Evolutionary conservation across 2,113 vertebrate species (phyloP).

Genomic region (Tetraodon nigroviridis): DNA sequence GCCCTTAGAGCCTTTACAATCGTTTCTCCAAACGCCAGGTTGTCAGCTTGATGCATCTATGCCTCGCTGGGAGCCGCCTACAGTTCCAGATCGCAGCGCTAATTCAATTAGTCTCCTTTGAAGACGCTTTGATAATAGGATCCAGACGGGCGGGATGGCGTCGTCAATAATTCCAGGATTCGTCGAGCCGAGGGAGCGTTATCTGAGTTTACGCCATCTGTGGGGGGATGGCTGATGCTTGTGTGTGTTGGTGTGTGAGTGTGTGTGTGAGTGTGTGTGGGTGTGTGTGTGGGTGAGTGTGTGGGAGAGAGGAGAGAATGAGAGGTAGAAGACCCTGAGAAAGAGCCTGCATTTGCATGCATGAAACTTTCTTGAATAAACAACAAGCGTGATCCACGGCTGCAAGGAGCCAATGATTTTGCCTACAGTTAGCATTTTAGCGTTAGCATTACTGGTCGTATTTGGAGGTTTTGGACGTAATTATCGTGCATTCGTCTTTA

Average conservation of each 20-base stretch:
- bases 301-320: no score
- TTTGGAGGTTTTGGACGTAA: no score
- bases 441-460: no score
- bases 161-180: constrained; percentile 53
- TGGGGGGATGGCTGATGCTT: not conserved
- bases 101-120: constrained; percentile 58
- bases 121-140: constrained; percentile 60
- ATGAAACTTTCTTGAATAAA: not conserved
- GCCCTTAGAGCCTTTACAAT: no score
- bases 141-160: constrained; percentile 29
- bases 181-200: constrained; percentile 23
- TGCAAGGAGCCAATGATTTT: no score
- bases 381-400: not conserved
- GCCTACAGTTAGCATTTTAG: no score
- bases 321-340: not conserved
- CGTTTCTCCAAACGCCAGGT: no score
- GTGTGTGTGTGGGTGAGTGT: not conserved
- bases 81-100: constrained; percentile 31
- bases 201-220: constrained; percentile 37
- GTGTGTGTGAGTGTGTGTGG: not conserved
- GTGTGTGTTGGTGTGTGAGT: not conserved
- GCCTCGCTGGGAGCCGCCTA: constrained; percentile 48
- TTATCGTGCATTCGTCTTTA: no score
- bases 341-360: not conserved
- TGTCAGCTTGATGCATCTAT: no score